Evolutionary conservation across 2,797 vertebrate species (phyloP).

Genomic region (Tauraco hartlaubi): DNA sequence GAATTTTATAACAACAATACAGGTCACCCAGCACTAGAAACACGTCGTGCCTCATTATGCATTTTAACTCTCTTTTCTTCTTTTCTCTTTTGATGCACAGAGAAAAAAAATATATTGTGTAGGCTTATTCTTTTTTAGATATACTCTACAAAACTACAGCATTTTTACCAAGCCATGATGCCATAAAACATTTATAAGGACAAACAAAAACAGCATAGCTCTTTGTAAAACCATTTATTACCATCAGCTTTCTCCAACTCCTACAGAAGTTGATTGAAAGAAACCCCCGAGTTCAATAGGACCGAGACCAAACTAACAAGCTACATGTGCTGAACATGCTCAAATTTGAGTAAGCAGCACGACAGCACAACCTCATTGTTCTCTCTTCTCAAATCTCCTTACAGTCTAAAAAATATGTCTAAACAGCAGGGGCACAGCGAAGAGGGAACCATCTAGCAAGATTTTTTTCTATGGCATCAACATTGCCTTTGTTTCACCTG

Average conservation of each 20-base stretch:
- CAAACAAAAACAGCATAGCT: constrained; percentile 15
- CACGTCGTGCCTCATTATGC: constrained; percentile 6
- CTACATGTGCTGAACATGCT: background rate
- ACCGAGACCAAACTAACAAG: background rate
- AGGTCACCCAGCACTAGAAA: background rate
- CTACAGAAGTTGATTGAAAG: background rate
- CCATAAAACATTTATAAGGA: constrained; percentile 41
- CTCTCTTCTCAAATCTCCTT: background rate
- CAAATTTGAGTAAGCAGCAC: background rate
- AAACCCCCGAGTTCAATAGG: background rate
- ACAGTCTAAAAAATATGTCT: background rate
- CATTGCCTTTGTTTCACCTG: background rate
- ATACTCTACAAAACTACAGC: background rate
- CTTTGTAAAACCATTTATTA: constrained; percentile 15
- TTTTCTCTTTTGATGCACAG: background rate
- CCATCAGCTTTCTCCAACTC: background rate
- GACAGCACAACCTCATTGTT: background rate
- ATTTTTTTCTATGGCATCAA: background rate
- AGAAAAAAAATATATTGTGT: background rate
- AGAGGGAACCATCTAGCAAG: background rate
- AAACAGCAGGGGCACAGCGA: background rate
- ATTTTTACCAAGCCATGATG: background rate
- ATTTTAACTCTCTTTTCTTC: background rate
- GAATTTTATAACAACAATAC: background rate
- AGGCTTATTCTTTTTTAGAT: background rate